Percentiles rank a stretch among this genome's conserved stretches.
Evolutionary conservation across 2,888 invertebrate species (phyloP).

Genomic region (Agonum fuliginosum): DNA sequence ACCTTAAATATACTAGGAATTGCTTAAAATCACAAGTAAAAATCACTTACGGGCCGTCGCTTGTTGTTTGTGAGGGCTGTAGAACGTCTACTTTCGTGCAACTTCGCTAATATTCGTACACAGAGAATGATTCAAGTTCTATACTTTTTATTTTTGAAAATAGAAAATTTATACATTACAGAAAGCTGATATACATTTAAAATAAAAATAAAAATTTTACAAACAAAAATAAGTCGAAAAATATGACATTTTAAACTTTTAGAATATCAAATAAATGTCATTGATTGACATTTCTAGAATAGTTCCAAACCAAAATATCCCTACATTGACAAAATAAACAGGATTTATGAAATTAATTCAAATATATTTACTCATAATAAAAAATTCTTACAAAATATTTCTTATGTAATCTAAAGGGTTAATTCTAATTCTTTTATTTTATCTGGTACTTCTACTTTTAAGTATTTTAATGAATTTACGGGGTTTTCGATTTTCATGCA

Average conservation of each 20-base stretch:
- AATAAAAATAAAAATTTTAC: constrained; percentile 46
- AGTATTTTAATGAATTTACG: not conserved
- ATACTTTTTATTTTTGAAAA: constrained; percentile 7
- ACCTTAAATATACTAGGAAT: constrained; percentile 45
- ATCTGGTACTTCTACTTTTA: not conserved
- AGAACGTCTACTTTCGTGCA: constrained; percentile 58
- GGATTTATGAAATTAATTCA: not conserved
- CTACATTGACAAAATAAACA: not conserved
- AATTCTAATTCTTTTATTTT: constrained; percentile 28
- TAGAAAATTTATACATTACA: not conserved
- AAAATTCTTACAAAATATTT: not conserved
- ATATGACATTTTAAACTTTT: constrained; percentile 32
- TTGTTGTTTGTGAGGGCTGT: constrained; percentile 73
- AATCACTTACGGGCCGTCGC: constrained; percentile 74
- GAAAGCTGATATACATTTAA: constrained; percentile 3
- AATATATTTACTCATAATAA: not conserved
- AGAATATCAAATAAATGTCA: constrained; percentile 44
- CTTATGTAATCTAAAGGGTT: not conserved
- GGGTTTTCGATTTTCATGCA: constrained; percentile 5
- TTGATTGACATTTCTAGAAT: constrained; percentile 56
- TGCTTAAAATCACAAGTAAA: constrained; percentile 66
- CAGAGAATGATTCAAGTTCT: constrained; percentile 45
- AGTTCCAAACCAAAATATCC: constrained; percentile 28
- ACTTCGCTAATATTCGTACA: constrained; percentile 51
- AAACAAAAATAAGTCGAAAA: constrained; percentile 45